phyloP scores from a whole-genome alignment of 2,797 vertebrate species.

The Labeo calbasu region DNA sequence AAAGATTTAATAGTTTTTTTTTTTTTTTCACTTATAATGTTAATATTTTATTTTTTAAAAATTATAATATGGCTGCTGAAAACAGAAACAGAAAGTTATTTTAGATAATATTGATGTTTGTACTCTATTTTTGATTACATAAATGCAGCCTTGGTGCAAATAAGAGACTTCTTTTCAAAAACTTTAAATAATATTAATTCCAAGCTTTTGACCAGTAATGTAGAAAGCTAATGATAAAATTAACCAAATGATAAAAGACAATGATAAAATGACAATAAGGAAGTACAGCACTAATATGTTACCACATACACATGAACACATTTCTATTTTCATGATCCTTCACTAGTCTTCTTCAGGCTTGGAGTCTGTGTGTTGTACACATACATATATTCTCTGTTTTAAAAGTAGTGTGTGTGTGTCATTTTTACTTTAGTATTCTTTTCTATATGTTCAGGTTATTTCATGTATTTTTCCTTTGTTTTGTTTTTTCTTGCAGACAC shows the following conservation, averaged over 20 bases:
- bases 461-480: not conserved
- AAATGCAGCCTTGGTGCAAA: no score
- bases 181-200: no score
- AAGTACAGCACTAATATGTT: not conserved
- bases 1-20: not conserved
- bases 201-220: not conserved
- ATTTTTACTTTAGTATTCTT: not conserved
- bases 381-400: not conserved
- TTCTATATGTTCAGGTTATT: not conserved
- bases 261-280: not conserved
- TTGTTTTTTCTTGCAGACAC: constrained; percentile 76
- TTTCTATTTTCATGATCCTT: not conserved
- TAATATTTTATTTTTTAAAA: not conserved
- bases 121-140: not conserved
- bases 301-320: not conserved
- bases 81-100: not conserved
- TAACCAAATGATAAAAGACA: not conserved
- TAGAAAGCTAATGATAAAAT: not conserved
- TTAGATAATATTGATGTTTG: not conserved
- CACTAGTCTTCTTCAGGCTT: not conserved
- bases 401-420: no score
- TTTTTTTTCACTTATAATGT: no score
- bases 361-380: no score
- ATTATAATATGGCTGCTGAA: not conserved
- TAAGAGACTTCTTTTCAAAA: no score